Evolutionary conservation across 2,113 vertebrate species (phyloP).

Genomic region (Amphiprion percula): DNA sequence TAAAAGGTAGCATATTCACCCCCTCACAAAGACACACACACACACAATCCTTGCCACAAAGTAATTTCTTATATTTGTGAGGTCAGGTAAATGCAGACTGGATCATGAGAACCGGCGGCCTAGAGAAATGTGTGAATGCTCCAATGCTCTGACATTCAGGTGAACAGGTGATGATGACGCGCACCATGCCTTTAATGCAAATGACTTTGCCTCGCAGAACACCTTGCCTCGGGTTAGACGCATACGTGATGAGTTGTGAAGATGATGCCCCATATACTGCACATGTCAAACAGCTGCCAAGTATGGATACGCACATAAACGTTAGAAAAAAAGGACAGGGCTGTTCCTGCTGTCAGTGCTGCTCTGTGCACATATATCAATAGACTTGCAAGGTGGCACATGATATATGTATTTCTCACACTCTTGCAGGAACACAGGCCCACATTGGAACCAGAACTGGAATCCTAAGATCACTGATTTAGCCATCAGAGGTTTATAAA

Average conservation of each 20-base stretch:
- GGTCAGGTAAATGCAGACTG: slow-evolving; percentile 10
- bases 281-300: slow-evolving; percentile 37
- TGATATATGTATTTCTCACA: neutral
- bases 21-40: neutral
- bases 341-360: neutral
- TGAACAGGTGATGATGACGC: slow-evolving; percentile 15
- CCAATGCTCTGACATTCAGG: slow-evolving; percentile 36
- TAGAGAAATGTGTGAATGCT: slow-evolving; percentile 16
- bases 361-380: neutral
- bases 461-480: neutral
- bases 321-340: neutral
- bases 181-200: neutral
- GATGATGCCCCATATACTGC: slow-evolving; percentile 21
- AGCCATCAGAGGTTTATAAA: neutral
- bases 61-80: neutral
- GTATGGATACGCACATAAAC: neutral
- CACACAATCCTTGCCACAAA: neutral
- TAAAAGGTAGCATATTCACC: slow-evolving; percentile 29
- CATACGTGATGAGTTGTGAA: slow-evolving; percentile 37
- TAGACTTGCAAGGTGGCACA: neutral
- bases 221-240: slow-evolving; percentile 26
- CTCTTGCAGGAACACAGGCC: no score
- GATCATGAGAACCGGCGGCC: slow-evolving; percentile 20
- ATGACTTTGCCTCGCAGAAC: slow-evolving; percentile 17
- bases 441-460: no score